A percentile compares a stretch with the other conserved stretches of the same genome.
phyloP scores from a whole-genome alignment of 2,797 vertebrate genomes.

The Xenops minutus region DNA sequence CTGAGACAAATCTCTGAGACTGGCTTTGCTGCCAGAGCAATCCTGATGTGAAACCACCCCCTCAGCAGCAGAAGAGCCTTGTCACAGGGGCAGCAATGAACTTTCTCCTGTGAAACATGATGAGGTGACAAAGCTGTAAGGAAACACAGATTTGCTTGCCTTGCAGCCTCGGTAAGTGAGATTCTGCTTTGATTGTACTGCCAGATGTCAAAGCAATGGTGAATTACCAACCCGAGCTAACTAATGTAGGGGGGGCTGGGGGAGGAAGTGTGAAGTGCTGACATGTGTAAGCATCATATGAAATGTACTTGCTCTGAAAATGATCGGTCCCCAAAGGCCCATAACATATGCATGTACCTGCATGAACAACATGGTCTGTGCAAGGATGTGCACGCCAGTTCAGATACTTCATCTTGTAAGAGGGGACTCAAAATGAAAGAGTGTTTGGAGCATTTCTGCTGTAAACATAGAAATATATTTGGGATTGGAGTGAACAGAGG shows the following conservation, averaged over 20 bases:
- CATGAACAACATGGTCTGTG: background rate
- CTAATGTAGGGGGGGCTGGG: background rate
- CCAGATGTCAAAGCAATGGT: conserved; percentile 29
- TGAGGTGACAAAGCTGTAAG: conserved; percentile 9
- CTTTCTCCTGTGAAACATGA: background rate
- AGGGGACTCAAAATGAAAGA: background rate
- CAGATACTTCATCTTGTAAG: background rate
- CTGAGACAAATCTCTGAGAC: background rate
- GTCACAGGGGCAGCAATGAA: background rate
- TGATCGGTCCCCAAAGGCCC: background rate
- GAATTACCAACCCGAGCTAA: background rate
- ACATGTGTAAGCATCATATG: background rate
- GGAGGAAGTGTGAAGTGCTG: background rate
- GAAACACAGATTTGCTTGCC: conserved; percentile 5
- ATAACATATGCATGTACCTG: background rate
- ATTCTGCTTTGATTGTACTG: conserved; percentile 13
- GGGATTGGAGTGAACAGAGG: background rate
- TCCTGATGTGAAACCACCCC: background rate
- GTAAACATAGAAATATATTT: background rate
- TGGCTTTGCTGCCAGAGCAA: background rate
- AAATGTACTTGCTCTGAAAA: background rate
- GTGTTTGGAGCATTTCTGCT: background rate
- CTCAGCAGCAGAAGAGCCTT: background rate
- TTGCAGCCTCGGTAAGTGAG: background rate
- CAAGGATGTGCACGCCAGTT: background rate